phyloP scores from a whole-genome alignment of 2,113 vertebrate species.

The Pedetes capensis region DNA sequence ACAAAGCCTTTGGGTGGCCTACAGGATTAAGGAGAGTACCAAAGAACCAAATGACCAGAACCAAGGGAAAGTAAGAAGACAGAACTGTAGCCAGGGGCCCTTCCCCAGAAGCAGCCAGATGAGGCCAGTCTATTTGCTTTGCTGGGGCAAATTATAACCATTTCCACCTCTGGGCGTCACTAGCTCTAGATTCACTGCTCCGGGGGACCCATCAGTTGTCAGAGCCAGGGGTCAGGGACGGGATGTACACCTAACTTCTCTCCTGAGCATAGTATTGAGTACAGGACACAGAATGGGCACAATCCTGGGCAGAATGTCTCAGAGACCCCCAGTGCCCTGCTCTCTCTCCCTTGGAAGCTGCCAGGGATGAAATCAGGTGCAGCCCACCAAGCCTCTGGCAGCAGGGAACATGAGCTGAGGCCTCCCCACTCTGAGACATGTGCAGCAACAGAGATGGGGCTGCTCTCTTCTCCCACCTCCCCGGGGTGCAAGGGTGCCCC shows the following conservation, averaged over 20 bases:
- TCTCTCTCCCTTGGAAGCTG: neutral
- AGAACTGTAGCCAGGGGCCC: accelerated
- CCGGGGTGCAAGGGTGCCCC: neutral
- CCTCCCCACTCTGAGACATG: too few relatives aligned
- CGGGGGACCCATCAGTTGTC: too few relatives aligned
- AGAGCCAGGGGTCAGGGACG: neutral
- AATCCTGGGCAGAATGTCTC: too few relatives aligned
- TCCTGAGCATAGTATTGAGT: neutral
- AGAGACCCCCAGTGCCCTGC: neutral
- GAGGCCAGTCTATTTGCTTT: neutral
- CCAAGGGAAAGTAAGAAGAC: neutral
- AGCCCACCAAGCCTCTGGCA: neutral
- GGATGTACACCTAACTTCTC: neutral
- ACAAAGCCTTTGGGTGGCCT: neutral
- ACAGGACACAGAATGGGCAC: neutral
- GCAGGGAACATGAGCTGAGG: neutral
- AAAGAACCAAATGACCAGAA: neutral
- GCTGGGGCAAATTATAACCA: neutral
- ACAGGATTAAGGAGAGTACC: neutral
- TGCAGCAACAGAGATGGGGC: neutral
- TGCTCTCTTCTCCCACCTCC: neutral
- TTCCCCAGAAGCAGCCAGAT: neutral
- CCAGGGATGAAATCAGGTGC: neutral
- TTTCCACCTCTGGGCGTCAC: neutral
- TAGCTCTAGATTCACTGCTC: neutral